Evolutionary conservation across 2,797 vertebrate species (phyloP), one percentile per base, ranked within the genome.

Genomic region (Lacerta agilis): DNA sequence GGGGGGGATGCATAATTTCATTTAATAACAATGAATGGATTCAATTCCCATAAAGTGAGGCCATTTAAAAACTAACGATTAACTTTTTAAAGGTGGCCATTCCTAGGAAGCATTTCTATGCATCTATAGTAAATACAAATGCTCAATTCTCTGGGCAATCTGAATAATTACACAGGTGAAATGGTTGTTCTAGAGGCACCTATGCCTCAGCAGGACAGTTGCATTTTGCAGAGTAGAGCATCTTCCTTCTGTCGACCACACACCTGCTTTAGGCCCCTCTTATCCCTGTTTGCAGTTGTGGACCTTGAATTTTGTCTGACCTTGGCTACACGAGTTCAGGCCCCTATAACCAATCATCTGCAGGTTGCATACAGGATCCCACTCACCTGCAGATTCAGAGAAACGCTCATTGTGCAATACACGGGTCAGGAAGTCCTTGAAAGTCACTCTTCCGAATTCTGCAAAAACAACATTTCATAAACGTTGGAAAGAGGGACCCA

Each of bases 361-460:
- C 72, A 49, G 23, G 43, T 8, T 4, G 6, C 58, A 86, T 4
- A 64, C 11, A 43, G 27, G 29, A 23, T 89, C 61, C 72, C 33
- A 87, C 90, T 91, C 64, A 93, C 94, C 85, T 90, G 82, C 80
- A 78, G 15, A 61, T 92, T 90, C 82, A 76, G 33, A 77, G 81
- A 88, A 92, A 72, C 79, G 67, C 25, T 89, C 61, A 0, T 13
- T 86, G 20, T 85, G 36, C 55, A 33, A 75, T 78, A 92, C n/a
- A 4, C 25, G 79, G 6, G 1, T 61, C 77, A 93, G 79, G 43
- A 55, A 92, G 36, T 93, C 85, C 81, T 94, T 94, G 73, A 94
- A 90, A 78, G 72, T 4, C 6, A 86, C 58, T 55, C 86, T 89
- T 17, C 83, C 85, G 25, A 75, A 79, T 9, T 86, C 93, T 95